A percentile compares a stretch with the other conserved stretches of the same genome.
Conservation (phyloP, 1,140 invertebrate species). For the Galleria mellonella region DNA sequence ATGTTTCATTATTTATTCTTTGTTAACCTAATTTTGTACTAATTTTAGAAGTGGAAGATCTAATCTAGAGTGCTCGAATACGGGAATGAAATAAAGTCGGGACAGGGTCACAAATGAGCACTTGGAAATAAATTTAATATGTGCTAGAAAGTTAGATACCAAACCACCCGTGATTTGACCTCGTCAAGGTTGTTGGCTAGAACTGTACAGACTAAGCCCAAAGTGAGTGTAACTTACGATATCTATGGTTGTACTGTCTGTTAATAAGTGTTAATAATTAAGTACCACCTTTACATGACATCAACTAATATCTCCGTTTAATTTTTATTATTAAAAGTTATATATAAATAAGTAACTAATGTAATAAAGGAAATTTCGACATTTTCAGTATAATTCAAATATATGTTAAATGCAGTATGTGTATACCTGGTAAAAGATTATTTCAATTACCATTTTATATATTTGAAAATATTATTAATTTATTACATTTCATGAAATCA, state of each 20-base stretch:
- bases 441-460: no score
- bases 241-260: constrained; percentile 64
- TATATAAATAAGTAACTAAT: no score
- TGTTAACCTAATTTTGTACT: constrained; percentile 2
- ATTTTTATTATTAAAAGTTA: neutral
- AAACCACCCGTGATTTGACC: constrained; percentile 17
- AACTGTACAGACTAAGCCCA: constrained; percentile 57
- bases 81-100: constrained; percentile 21
- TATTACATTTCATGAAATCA: no score
- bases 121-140: constrained; percentile 18
- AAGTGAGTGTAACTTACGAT: constrained; percentile 63
- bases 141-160: constrained; percentile 24
- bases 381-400: no score
- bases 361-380: no score
- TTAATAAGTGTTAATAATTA: constrained; percentile 22
- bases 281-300: constrained; percentile 23
- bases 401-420: no score
- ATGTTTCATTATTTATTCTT: constrained; percentile 3
- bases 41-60: constrained; percentile 13
- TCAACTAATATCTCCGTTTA: constrained; percentile 34
- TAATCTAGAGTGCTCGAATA: constrained; percentile 29
- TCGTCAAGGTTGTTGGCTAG: constrained; percentile 23
- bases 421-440: no score
- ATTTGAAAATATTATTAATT: no score
- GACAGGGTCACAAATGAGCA: constrained; percentile 14